Conservation (phyloP, 2,888 invertebrate species). For the Amblyteles armatorius region DNA sequence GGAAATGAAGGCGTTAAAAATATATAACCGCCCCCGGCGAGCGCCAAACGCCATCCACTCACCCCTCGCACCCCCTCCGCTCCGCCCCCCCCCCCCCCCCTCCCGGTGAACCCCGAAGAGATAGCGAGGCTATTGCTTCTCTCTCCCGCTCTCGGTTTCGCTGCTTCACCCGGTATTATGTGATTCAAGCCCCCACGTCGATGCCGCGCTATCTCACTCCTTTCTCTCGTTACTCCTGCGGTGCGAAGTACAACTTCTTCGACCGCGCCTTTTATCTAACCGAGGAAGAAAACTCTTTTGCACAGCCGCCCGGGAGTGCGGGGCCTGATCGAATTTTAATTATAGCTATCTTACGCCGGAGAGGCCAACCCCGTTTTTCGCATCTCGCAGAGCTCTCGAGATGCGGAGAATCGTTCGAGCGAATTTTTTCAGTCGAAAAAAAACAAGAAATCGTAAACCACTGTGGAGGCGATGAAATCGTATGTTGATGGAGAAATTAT, state of each 20-base stretch:
- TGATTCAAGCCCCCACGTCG: slow-evolving; percentile 44
- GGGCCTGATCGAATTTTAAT: slow-evolving; percentile 81
- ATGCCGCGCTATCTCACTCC: slow-evolving; percentile 63
- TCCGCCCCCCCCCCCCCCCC: slow-evolving; percentile 64
- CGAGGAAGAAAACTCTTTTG: slow-evolving; percentile 59
- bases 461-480: too few species aligned
- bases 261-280: slow-evolving; percentile 68
- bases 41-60: slow-evolving; percentile 69
- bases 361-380: slow-evolving; percentile 57
- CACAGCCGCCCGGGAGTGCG: slow-evolving; percentile 17
- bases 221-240: slow-evolving; percentile 53
- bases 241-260: slow-evolving; percentile 60
- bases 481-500: too few species aligned
- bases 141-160: slow-evolving; percentile 57
- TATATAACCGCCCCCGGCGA: slow-evolving; percentile 77
- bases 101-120: slow-evolving; percentile 64
- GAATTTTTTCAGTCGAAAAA: too few species aligned
- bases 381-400: background rate
- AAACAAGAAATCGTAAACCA: too few species aligned
- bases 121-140: slow-evolving; percentile 69
- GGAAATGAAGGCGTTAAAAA: slow-evolving; percentile 84
- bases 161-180: slow-evolving; percentile 52
- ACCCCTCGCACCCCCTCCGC: slow-evolving; percentile 54
- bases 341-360: slow-evolving; percentile 74
- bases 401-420: slow-evolving; percentile 53